Evolutionary conservation across 2,888 invertebrate species (phyloP).

Genomic region (Hypolimnas misippus): DNA sequence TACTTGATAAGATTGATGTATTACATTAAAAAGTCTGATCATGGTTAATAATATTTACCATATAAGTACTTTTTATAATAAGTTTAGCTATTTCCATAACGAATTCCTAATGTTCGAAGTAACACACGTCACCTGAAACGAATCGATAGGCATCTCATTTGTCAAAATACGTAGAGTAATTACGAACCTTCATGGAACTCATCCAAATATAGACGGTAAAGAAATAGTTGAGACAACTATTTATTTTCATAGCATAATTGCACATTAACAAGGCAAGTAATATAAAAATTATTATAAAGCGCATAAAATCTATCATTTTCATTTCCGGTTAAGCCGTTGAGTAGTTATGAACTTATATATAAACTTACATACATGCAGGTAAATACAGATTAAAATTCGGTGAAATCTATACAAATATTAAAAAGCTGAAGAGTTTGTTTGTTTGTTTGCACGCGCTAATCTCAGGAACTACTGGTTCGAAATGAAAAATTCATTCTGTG

Average conservation of each 20-base stretch:
- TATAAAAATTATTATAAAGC: no score
- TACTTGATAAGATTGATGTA: not conserved
- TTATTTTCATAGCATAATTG: not conserved
- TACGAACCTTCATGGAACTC: not conserved
- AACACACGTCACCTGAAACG: not conserved
- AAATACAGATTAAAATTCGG: no score
- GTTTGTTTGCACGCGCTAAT: no score
- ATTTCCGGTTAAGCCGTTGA: no score
- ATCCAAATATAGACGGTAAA: not conserved
- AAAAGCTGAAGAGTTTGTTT: no score
- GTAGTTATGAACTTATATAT: no score
- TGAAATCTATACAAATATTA: no score
- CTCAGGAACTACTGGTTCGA: no score
- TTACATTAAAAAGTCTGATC: not conserved
- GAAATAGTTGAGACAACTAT: not conserved
- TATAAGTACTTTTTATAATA: not conserved
- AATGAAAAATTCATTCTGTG: no score
- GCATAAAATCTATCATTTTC: no score
- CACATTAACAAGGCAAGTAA: no score
- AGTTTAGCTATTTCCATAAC: not conserved
- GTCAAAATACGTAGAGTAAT: constrained; percentile 6
- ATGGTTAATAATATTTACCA: not conserved
- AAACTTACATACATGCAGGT: no score
- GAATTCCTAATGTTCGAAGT: not conserved
- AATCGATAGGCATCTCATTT: constrained; percentile 10